phyloP scores from a whole-genome alignment of 2,797 vertebrate species.

The Merluccius polli region DNA sequence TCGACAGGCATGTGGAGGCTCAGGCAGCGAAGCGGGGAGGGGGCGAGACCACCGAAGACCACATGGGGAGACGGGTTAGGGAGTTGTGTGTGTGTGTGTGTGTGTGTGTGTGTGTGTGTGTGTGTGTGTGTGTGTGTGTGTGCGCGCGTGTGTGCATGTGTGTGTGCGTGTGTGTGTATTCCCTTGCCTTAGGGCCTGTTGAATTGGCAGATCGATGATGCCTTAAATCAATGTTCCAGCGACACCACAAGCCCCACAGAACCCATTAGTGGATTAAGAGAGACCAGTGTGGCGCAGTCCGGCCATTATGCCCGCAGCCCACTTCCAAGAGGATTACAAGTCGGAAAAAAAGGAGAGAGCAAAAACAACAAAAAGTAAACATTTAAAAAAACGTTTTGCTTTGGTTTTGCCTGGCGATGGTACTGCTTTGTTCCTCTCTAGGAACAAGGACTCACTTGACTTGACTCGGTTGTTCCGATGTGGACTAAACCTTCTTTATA shows the following conservation, averaged over 20 bases:
- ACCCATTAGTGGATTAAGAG: conserved; percentile 70
- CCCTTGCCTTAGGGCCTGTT: conserved; percentile 49
- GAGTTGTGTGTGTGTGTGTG: too few relatives aligned
- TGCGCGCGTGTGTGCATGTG: conserved; percentile 25
- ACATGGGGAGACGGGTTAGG: too few relatives aligned
- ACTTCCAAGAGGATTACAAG: conserved; percentile 51
- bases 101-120: too few relatives aligned
- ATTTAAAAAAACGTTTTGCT: background rate
- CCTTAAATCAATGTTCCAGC: conserved; percentile 70
- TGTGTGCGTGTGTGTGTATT: conserved; percentile 42
- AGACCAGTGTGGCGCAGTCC: conserved; percentile 50
- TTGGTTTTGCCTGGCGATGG: background rate
- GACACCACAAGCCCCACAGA: conserved; percentile 60
- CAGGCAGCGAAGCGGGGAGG: too few relatives aligned
- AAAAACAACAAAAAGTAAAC: conserved; percentile 37
- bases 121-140: background rate
- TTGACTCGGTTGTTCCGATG: background rate
- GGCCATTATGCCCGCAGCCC: conserved; percentile 50
- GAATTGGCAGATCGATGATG: conserved; percentile 67
- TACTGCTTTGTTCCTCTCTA: background rate
- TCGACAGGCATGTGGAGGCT: background rate
- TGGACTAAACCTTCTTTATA: too few relatives aligned
- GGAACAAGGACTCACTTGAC: background rate
- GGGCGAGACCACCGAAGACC: too few relatives aligned
- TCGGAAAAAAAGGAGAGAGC: conserved; percentile 39